Conservation (phyloP, 2,797 vertebrate genomes). For the Peromyscus aztecus region DNA sequence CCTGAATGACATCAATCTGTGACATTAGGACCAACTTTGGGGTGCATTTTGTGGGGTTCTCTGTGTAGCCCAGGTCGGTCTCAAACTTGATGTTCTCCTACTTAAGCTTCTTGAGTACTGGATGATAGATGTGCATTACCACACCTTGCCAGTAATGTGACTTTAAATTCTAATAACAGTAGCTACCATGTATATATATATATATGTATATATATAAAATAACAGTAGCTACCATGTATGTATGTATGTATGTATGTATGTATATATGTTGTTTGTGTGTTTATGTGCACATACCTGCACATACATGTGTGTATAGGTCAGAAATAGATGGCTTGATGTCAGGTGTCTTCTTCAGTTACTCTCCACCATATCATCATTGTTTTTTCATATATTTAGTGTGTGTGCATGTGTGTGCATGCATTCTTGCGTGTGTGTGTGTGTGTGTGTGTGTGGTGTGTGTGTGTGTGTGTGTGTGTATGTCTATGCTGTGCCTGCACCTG, state of each 20-base stretch:
- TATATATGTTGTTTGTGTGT: background rate
- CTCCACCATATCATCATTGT: too few relatives aligned
- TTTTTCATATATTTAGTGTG: background rate
- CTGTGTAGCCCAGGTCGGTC: background rate
- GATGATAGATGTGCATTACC: background rate
- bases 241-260: background rate
- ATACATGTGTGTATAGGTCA: background rate
- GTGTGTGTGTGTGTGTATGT: background rate
- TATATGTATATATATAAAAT: background rate
- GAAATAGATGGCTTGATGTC: background rate
- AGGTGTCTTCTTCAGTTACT: background rate
- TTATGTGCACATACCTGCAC: background rate
- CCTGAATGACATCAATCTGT: background rate
- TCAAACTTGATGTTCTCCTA: background rate
- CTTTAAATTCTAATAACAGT: conserved; percentile 34
- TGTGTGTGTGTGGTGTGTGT: background rate
- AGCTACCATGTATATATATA: background rate
- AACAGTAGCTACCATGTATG: background rate
- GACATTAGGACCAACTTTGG: background rate
- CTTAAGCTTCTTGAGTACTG: background rate
- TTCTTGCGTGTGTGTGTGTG: background rate
- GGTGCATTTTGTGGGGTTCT: background rate
- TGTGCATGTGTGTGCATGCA: background rate
- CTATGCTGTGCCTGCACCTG: background rate
- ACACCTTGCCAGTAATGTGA: background rate